These are phyloP conservation scores for Calidris pygmaea DNA, from an alignment of 2,113 vertebrate species.

Conservation along the genomic window DNA sequence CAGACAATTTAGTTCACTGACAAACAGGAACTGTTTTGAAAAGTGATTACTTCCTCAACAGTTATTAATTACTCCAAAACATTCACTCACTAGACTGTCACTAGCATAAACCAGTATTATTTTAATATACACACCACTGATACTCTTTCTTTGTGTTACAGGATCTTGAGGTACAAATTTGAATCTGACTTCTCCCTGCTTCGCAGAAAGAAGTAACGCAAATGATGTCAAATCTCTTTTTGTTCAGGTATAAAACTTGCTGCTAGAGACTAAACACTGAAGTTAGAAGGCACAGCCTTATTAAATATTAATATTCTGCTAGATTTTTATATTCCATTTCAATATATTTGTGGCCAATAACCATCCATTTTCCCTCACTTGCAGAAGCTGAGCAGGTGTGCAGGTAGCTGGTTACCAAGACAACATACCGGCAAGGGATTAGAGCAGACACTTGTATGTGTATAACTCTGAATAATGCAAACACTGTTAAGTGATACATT, in stretches of 20 bases:
- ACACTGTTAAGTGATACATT: slow-evolving; percentile 81
- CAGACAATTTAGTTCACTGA: neutral
- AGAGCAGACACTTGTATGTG: slow-evolving; percentile 76
- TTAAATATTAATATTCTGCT: slow-evolving; percentile 79
- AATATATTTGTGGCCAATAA: slow-evolving; percentile 76
- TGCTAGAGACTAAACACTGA: slow-evolving; percentile 52
- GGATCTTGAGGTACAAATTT: neutral
- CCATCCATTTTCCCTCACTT: slow-evolving; percentile 69
- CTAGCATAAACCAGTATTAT: neutral
- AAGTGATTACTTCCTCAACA: neutral
- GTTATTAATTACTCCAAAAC: neutral
- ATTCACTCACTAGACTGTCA: neutral
- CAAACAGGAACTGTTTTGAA: neutral
- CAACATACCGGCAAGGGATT: slow-evolving; percentile 81
- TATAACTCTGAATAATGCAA: slow-evolving; percentile 84
- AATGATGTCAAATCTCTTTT: slow-evolving; percentile 43
- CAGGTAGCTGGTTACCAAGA: slow-evolving; percentile 85
- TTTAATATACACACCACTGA: neutral
- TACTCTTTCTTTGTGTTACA: neutral
- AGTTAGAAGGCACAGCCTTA: slow-evolving; percentile 69
- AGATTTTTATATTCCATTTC: slow-evolving; percentile 76
- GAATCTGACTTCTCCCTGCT: slow-evolving; percentile 42
- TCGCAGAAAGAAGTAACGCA: slow-evolving; percentile 12
- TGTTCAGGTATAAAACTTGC: slow-evolving; percentile 59
- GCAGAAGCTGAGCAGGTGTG: slow-evolving; percentile 76